Conservation (phyloP, 2,113 vertebrate species). For the Gymnogyps californianus region DNA sequence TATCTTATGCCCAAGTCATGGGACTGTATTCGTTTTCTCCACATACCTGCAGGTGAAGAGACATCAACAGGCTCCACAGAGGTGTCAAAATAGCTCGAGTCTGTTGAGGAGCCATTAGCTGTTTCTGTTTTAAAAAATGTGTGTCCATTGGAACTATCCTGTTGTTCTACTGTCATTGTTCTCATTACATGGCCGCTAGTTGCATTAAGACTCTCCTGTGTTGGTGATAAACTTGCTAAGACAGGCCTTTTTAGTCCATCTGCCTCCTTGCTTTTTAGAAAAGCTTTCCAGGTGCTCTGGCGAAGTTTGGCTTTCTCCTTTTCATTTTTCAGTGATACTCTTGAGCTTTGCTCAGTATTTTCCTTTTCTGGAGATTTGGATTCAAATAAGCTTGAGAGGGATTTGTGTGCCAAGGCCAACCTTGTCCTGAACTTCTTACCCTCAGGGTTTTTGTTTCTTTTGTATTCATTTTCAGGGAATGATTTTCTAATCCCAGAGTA, state of each 20-base stretch:
- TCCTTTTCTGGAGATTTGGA: conserved; percentile 76
- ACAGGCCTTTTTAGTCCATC: conserved; percentile 64
- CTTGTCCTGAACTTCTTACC: conserved; percentile 77
- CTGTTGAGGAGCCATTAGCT: conserved; percentile 36
- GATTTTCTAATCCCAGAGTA: conserved; percentile 3
- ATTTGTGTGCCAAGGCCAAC: conserved; percentile 82
- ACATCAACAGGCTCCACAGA: conserved; percentile 18
- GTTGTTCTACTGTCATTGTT: background rate
- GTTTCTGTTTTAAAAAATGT: background rate
- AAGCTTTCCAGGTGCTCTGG: conserved; percentile 72
- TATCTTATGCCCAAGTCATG: conserved; percentile 51
- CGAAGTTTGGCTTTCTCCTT: conserved; percentile 66
- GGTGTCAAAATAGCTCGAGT: background rate
- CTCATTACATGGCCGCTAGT: background rate
- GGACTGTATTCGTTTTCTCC: conserved; percentile 64
- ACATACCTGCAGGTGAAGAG: conserved; percentile 50
- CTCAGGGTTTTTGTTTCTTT: conserved; percentile 74
- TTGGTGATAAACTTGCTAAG: background rate
- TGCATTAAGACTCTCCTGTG: conserved; percentile 7
- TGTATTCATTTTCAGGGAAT: conserved; percentile 57
- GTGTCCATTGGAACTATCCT: conserved; percentile 7
- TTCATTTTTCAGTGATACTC: conserved; percentile 33
- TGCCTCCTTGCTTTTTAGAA: conserved; percentile 69
- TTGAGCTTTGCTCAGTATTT: conserved; percentile 50
- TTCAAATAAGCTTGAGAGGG: conserved; percentile 85